These are phyloP conservation scores for Drosophila malerkotliana DNA, from an alignment of 1,140 invertebrate species.

Conservation along the genomic window DNA sequence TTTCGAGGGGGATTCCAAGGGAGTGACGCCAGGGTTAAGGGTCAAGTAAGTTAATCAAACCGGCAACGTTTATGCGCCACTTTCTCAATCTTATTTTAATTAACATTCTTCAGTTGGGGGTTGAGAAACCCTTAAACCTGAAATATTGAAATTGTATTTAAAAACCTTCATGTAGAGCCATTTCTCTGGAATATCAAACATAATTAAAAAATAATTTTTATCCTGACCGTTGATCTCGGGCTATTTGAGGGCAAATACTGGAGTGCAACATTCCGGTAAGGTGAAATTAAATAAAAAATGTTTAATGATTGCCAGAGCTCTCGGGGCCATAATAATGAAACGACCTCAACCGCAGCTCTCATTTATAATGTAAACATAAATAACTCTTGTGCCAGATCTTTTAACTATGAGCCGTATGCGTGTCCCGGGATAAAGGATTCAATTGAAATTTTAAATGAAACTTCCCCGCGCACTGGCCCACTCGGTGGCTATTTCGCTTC, in stretches of 20 bases:
- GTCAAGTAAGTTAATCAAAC: constrained; percentile 57
- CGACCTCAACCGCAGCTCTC: constrained; percentile 9
- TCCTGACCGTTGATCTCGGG: not conserved
- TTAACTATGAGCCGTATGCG: constrained; percentile 35
- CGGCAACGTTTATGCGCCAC: constrained; percentile 22
- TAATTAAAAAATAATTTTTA: not conserved
- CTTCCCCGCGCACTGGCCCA: constrained; percentile 33
- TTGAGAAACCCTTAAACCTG: not conserved
- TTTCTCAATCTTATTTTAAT: constrained; percentile 35
- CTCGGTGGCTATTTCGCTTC: constrained; percentile 35
- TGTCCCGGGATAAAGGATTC: constrained; percentile 42
- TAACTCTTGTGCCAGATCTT: constrained; percentile 44
- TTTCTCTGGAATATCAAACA: not conserved
- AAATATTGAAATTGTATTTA: not conserved
- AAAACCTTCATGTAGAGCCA: not conserved
- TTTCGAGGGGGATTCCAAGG: not conserved
- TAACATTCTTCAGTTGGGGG: constrained; percentile 4
- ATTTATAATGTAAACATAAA: constrained; percentile 48
- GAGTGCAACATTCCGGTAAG: not conserved
- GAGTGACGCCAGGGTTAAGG: constrained; percentile 17
- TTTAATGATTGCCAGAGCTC: constrained; percentile 33
- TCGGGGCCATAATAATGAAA: not conserved
- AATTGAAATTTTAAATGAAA: constrained; percentile 69
- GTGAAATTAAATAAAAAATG: constrained; percentile 36
- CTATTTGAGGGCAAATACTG: not conserved